Evolutionary conservation across 2,797 vertebrate genomes (phyloP).

Genomic region (Neosilurus hyrtlii): DNA sequence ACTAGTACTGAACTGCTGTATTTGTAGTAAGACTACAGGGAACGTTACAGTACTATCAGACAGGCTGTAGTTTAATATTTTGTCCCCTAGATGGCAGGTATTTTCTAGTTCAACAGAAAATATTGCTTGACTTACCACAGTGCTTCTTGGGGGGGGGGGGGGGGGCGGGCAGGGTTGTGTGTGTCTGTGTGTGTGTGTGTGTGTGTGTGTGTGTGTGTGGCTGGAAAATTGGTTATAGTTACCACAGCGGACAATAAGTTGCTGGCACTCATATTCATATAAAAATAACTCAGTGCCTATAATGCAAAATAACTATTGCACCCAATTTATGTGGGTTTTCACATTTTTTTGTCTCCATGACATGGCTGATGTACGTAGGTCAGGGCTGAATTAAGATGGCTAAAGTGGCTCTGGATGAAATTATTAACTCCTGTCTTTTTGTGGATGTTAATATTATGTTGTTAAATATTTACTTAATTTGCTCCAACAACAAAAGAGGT

Average conservation of each 20-base stretch:
- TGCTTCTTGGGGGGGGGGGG: too few species aligned
- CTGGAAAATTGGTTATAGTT: neutral
- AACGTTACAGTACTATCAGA: neutral
- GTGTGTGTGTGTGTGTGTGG: too few species aligned
- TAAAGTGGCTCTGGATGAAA: neutral
- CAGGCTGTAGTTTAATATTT: neutral
- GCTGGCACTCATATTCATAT: neutral
- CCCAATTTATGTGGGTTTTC: neutral
- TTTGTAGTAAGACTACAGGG: neutral
- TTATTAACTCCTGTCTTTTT: neutral
- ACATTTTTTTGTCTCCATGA: neutral
- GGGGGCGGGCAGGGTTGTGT: too few species aligned
- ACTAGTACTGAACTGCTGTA: neutral
- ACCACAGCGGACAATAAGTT: neutral
- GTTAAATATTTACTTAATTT: neutral
- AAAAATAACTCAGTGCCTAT: neutral
- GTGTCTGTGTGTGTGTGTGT: too few species aligned
- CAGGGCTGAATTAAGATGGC: neutral
- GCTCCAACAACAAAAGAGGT: neutral
- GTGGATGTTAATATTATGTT: neutral
- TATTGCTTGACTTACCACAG: neutral
- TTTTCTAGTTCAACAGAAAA: neutral
- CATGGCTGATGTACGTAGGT: neutral
- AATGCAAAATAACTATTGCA: neutral
- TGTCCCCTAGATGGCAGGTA: constrained; percentile 39